Conservation (phyloP, 2,888 invertebrate genomes). For the Tortrix viridana region DNA sequence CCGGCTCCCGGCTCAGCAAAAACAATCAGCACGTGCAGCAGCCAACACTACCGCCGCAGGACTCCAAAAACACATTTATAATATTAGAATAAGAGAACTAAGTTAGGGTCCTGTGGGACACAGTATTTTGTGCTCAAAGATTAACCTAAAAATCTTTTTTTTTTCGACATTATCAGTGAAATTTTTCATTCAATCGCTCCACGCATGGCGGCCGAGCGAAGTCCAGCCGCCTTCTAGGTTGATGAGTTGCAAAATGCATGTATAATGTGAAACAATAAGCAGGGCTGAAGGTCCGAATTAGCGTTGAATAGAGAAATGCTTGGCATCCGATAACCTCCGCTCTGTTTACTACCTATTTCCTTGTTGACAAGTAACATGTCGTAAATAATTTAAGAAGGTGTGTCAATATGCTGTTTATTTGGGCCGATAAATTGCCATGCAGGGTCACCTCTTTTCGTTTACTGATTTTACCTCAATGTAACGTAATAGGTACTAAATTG, state of each 20-base stretch:
- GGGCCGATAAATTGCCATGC: slow-evolving; percentile 1
- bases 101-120: too few relatives aligned
- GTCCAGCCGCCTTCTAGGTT: slow-evolving; percentile 46
- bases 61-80: too few relatives aligned
- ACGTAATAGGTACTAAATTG: not conserved
- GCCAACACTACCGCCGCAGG: too few relatives aligned
- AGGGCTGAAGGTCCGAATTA: slow-evolving; percentile 59
- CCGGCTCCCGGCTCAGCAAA: too few relatives aligned
- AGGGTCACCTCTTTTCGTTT: not conserved
- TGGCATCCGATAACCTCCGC: slow-evolving; percentile 46
- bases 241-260: slow-evolving; percentile 58
- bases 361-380: slow-evolving; percentile 15
- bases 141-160: too few relatives aligned
- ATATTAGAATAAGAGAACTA: too few relatives aligned
- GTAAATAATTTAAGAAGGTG: slow-evolving; percentile 14
- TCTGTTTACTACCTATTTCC: slow-evolving; percentile 22
- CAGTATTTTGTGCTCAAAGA: too few relatives aligned
- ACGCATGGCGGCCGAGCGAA: slow-evolving; percentile 44
- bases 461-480: not conserved
- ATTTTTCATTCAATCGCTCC: not conserved
- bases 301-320: slow-evolving; percentile 62
- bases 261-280: slow-evolving; percentile 47
- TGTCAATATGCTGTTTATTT: slow-evolving; percentile 31
- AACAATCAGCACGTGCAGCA: too few relatives aligned
- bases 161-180: not conserved